Percentiles rank a stretch among this genome's conserved stretches.
phyloP scores from a whole-genome alignment of 1,140 invertebrate species.

The Megathymus violae region DNA sequence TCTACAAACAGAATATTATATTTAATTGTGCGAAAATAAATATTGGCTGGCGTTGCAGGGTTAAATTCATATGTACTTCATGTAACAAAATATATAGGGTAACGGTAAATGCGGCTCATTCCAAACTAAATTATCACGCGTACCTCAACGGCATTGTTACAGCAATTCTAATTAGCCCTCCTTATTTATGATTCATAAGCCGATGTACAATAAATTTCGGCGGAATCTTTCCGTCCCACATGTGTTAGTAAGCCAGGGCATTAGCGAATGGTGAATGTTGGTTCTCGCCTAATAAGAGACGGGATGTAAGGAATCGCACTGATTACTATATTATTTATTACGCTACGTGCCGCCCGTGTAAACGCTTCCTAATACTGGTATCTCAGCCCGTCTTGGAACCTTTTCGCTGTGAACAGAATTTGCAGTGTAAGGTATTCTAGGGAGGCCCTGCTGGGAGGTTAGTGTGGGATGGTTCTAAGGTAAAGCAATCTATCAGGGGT shows the following conservation, averaged over 20 bases:
- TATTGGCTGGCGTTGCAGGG: no score
- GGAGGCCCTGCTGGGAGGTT: no score
- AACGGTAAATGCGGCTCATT: conserved; percentile 21
- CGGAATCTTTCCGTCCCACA: conserved; percentile 79
- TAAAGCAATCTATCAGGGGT: conserved; percentile 64
- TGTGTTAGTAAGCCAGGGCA: conserved; percentile 77
- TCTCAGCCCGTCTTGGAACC: conserved; percentile 64
- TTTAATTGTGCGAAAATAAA: no score
- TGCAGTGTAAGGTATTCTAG: conserved; percentile 13
- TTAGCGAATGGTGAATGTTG: conserved; percentile 82
- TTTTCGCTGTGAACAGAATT: conserved; percentile 45
- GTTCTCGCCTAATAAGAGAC: conserved; percentile 78
- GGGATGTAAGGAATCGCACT: conserved; percentile 81
- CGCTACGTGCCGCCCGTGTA: conserved; percentile 78
- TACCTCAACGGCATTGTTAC: conserved; percentile 34
- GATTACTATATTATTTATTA: conserved; percentile 84
- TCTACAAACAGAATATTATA: no score
- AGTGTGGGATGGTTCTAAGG: no score
- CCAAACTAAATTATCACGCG: conserved; percentile 32
- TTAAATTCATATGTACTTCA: no score
- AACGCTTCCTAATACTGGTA: conserved; percentile 77
- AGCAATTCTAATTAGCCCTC: conserved; percentile 75
- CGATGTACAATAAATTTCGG: conserved; percentile 80
- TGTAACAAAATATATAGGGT: no score
- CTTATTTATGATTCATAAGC: conserved; percentile 83